phyloP scores from a whole-genome alignment of 2,797 vertebrate species.

The Antennarius maculatus region DNA sequence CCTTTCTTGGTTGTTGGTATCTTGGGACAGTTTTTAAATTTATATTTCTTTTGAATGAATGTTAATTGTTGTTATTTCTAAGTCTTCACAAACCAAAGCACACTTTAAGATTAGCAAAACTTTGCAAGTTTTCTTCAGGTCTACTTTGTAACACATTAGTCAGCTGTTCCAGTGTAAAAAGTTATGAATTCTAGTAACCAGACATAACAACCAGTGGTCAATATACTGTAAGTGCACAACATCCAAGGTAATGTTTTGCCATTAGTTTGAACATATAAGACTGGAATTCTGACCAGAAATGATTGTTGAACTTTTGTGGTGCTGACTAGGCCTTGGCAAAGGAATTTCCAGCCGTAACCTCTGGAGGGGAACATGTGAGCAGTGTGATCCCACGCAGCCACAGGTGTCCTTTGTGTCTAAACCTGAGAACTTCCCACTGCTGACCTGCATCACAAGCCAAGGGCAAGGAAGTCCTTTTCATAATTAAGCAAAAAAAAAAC shows the following conservation, averaged over 20 bases:
- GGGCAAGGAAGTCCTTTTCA: slow-evolving; percentile 63
- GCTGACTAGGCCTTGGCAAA: slow-evolving; percentile 69
- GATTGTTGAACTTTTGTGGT: slow-evolving; percentile 50
- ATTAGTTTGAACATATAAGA: slow-evolving; percentile 21
- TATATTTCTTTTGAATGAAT: slow-evolving; percentile 34
- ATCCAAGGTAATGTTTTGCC: slow-evolving; percentile 25
- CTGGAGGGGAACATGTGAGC: slow-evolving; percentile 56
- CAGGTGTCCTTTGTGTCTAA: slow-evolving; percentile 70
- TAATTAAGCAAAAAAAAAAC: slow-evolving; percentile 64
- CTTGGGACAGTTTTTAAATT: slow-evolving; percentile 51
- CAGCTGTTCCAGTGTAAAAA: slow-evolving; percentile 1
- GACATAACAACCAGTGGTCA: slow-evolving; percentile 15
- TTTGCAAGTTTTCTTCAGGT: neutral
- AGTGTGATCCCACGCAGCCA: slow-evolving; percentile 61
- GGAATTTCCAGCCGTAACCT: slow-evolving; percentile 64
- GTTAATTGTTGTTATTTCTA: slow-evolving; percentile 31
- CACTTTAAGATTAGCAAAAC: neutral
- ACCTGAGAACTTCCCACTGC: slow-evolving; percentile 66
- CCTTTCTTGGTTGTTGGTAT: slow-evolving; percentile 43
- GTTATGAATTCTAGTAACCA: neutral
- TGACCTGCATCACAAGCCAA: slow-evolving; percentile 62
- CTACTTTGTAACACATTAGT: neutral
- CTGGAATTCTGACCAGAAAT: slow-evolving; percentile 36
- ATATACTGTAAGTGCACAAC: neutral
- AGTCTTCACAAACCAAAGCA: slow-evolving; percentile 17